Evolutionary conservation across 2,888 invertebrate species (phyloP), one percentile per base, ranked within the genome.

Genomic region (Agrypnus murinus): DNA sequence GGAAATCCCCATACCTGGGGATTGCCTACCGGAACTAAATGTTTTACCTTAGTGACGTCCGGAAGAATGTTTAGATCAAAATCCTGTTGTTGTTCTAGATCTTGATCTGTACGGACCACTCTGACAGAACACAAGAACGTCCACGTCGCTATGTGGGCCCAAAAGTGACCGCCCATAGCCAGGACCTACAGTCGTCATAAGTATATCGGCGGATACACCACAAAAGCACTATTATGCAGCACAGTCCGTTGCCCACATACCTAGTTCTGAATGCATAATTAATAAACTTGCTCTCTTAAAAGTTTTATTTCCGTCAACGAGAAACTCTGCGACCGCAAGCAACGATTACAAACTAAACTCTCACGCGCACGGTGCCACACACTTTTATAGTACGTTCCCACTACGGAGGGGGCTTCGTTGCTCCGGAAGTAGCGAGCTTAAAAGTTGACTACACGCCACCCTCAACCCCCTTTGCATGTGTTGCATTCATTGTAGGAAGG

Each of bases 141-240:
- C 82, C 82, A 82, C 77, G 80, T 81, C 79, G 82, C 80, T 78
- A 80, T 78, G 75, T 77, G 75, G 77, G 79, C 77, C 79, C 79
- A 81, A 77, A 79, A 79, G 76, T 81, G 79, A 80, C 80, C 77
- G 82, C 82, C 82, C 82, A 82, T 82, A 82, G 81, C 82, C 82
- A 79, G 80, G 77, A 78, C 79, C 80, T 77, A 76, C 69, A 79
- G 79, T 80, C 80, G 80, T 80, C 82, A 82, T 81, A 75, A 79
- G 78, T 75, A 74, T 65, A 77, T 73, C 73, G 77, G 75, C 71
- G 75, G 74, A 75, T 72, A 73, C 74, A 75, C 76, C 77, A 73
- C 75, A 73, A 70, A n/a, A 75, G 74, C 77, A 76, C 76, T 71
- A 76, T 75, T 71, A 75, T 76, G 77, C 78, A 78, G 19, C 48